Percentiles rank a stretch among this genome's conserved stretches.
phyloP scores from a whole-genome alignment of 2,113 vertebrate species.

The Tetrao urogallus region DNA sequence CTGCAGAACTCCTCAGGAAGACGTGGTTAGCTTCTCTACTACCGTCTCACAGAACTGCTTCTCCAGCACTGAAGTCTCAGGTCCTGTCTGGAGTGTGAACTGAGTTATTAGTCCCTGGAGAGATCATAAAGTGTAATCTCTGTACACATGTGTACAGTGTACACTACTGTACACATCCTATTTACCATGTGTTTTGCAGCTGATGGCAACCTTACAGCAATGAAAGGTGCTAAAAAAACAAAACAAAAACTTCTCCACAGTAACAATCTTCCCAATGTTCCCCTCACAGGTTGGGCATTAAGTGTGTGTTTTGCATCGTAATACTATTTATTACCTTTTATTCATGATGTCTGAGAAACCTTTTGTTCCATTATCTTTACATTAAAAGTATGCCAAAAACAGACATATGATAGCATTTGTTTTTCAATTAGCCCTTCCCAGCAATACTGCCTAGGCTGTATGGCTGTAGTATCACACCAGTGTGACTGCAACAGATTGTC shows the following conservation, averaged over 20 bases:
- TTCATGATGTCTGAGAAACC: neutral
- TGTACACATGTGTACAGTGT: too few species aligned
- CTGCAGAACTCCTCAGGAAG: neutral
- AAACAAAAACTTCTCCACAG: neutral
- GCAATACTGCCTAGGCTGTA: neutral
- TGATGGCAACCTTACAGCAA: neutral
- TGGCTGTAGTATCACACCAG: fast-evolving
- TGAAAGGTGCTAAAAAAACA: neutral
- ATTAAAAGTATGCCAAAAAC: neutral
- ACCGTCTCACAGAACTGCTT: neutral
- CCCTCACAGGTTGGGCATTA: neutral
- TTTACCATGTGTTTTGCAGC: neutral
- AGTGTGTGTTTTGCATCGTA: neutral
- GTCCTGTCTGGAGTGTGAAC: neutral
- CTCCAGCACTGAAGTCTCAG: neutral
- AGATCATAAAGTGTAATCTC: neutral
- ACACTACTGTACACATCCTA: neutral
- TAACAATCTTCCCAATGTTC: neutral
- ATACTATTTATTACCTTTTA: neutral
- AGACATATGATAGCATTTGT: neutral
- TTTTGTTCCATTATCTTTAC: neutral
- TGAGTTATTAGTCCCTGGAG: neutral
- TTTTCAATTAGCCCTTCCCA: neutral
- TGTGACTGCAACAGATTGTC: neutral
- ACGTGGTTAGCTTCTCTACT: neutral